Base-by-base conservation (phyloP, 2,113 vertebrate genomes). In the Gambusia affinis region DNA sequence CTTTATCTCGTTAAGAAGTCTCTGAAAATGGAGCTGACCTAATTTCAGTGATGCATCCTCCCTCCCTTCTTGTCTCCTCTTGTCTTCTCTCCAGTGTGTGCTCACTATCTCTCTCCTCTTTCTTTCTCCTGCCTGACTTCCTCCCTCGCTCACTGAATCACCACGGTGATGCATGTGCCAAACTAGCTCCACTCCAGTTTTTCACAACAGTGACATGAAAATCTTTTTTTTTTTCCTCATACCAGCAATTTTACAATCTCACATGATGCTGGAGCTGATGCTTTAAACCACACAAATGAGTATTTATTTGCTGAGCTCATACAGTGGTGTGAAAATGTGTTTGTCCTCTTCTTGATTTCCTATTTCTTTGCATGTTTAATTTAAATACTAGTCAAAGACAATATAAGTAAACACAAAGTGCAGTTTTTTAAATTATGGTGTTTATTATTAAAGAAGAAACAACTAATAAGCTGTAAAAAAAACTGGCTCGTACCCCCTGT, bases 1-100 rank as follows among this genome's bases (percentile, higher is more conserved):
- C 84, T 89, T 90, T 82, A 90, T 92, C 87, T 89, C 6, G 39
- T 82, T 79, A 82, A 85, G 70, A 75, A 86, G 68, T 71, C 79
- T 78, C 81, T 89, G 86, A 90, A 89, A 90, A 93, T 84, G 88
- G 85, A 91, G 89, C 90, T 93, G 92, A 93, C 92, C 91, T 92
- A 87, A 92, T 94, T 95, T 92, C 87, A 72, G 68, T 39, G 24
- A 81, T 73, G 75, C 87, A 84, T 61, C 70, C 54, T 57, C 70
- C 80, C 47, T 75, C 39, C 44, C 27, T 12, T 27, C 30, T 64
- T 72, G 42, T 72, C 42, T 29, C 67, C 35, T 64, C 72, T 83
- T 66, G 68, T 85, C 73, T 80, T 82, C 69, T 88, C 89, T 79
- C 79, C 66, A 19, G 37, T 11, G 15, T 78, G 27, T 75, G 62